Evolutionary conservation across 2,888 invertebrate genomes (phyloP).

Genomic region (Sympetrum striolatum): DNA sequence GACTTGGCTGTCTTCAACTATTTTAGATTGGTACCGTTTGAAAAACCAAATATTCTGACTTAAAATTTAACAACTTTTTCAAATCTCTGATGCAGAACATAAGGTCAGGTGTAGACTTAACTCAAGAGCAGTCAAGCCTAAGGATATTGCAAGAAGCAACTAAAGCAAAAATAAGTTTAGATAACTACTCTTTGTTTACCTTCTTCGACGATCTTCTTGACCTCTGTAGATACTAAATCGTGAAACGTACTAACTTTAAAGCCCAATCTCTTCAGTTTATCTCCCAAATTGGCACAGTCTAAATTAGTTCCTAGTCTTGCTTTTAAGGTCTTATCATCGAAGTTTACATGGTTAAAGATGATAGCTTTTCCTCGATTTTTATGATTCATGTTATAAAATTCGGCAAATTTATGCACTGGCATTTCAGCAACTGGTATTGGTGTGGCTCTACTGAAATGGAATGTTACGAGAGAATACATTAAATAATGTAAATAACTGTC

Average conservation of each 20-base stretch:
- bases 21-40: too few relatives aligned
- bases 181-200: conserved; percentile 56
- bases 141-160: too few relatives aligned
- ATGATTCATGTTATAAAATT: conserved; percentile 88
- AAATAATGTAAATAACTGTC: neutral
- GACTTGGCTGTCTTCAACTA: too few relatives aligned
- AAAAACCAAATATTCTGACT: too few relatives aligned
- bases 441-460: neutral
- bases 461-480: neutral
- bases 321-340: conserved; percentile 74
- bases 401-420: conserved; percentile 62
- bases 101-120: too few relatives aligned
- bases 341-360: conserved; percentile 90
- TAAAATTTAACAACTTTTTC: too few relatives aligned
- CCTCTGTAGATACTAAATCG: conserved; percentile 73
- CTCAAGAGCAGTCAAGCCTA: too few relatives aligned
- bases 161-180: too few relatives aligned
- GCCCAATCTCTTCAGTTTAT: conserved; percentile 69
- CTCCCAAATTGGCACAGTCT: conserved; percentile 78
- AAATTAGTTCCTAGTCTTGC: conserved; percentile 83
- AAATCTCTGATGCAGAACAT: too few relatives aligned
- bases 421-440: conserved; percentile 3
- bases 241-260: conserved; percentile 75
- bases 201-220: conserved; percentile 70
- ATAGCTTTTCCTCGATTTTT: conserved; percentile 80